A percentile compares a stretch with the other conserved stretches of the same genome.
Conservation (phyloP, 1,140 invertebrate species). For the Drosophila burlai region DNA sequence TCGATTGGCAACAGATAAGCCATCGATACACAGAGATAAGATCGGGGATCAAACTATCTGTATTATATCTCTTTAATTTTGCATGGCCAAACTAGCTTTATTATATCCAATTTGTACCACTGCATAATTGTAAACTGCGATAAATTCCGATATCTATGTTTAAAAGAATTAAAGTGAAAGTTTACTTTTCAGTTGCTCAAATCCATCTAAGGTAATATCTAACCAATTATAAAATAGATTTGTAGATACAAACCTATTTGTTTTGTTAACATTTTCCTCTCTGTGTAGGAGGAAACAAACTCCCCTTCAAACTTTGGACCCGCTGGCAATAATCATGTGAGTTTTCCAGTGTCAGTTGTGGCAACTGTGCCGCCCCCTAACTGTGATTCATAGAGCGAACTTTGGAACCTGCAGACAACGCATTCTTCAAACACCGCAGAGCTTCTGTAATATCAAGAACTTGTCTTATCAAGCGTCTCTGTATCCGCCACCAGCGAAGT, state of each 20-base stretch:
- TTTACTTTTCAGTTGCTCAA: neutral
- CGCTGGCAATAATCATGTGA: slow-evolving; percentile 30
- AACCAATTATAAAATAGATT: neutral
- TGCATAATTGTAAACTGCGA: neutral
- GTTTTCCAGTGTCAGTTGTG: neutral
- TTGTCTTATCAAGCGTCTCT: slow-evolving; percentile 10
- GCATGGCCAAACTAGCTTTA: neutral
- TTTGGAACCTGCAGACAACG: slow-evolving; percentile 14
- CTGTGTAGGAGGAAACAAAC: slow-evolving; percentile 1
- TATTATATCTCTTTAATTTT: neutral
- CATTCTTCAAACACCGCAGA: slow-evolving; percentile 12
- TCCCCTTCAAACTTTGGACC: slow-evolving; percentile 35
- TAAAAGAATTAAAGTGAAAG: neutral
- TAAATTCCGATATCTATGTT: neutral
- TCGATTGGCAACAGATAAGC: slow-evolving; percentile 36
- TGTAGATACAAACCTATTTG: neutral
- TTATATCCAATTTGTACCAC: neutral
- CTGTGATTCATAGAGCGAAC: slow-evolving; percentile 27
- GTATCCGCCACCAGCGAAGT: slow-evolving; percentile 12
- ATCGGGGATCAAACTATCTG: neutral
- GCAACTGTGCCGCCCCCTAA: neutral
- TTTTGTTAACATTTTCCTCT: neutral
- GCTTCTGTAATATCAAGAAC: slow-evolving; percentile 10
- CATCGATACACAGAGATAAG: neutral
- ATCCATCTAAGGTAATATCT: neutral